Percentiles rank a stretch among this genome's conserved stretches.
Evolutionary conservation across 2,797 vertebrate species (phyloP).

Genomic region (Sphaeramia orbicularis): DNA sequence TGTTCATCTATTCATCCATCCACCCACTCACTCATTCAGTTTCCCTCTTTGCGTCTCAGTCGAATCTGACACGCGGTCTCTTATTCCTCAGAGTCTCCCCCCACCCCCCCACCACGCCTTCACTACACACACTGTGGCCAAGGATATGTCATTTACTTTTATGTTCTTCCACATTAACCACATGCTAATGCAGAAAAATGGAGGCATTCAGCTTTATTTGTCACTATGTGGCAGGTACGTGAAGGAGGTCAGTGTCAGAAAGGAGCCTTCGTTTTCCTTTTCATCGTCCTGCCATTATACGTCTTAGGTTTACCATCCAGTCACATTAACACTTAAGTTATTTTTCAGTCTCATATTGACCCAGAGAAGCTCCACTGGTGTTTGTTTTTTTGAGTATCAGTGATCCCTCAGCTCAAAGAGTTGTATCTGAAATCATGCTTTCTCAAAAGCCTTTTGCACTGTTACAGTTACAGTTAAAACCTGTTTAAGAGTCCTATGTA

Average conservation of each 20-base stretch:
- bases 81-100: slow-evolving; percentile 14
- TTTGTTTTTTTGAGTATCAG: not conserved
- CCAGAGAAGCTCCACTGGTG: slow-evolving; percentile 3
- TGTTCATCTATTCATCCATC: slow-evolving; percentile 27
- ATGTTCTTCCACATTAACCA: slow-evolving; percentile 23
- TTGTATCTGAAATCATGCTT: slow-evolving; percentile 4
- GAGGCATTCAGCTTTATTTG: slow-evolving; percentile 46
- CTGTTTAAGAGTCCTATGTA: slow-evolving; percentile 29
- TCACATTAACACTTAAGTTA: slow-evolving; percentile 35
- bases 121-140: not conserved
- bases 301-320: not conserved
- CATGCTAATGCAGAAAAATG: slow-evolving; percentile 9
- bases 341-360: slow-evolving; percentile 24
- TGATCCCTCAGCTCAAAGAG: slow-evolving; percentile 1
- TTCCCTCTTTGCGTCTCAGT: slow-evolving; percentile 13
- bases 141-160: slow-evolving; percentile 14
- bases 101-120: not conserved
- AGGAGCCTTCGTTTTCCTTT: slow-evolving; percentile 1
- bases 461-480: slow-evolving; percentile 2
- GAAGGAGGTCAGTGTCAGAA: slow-evolving; percentile 2
- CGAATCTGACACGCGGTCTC: slow-evolving; percentile 30
- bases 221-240: slow-evolving; percentile 62
- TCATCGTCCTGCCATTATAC: not conserved
- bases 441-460: slow-evolving; percentile 28
- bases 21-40: slow-evolving; percentile 1